Conservation (phyloP, 2,797 vertebrate genomes). For the Eospalax fontanierii region DNA sequence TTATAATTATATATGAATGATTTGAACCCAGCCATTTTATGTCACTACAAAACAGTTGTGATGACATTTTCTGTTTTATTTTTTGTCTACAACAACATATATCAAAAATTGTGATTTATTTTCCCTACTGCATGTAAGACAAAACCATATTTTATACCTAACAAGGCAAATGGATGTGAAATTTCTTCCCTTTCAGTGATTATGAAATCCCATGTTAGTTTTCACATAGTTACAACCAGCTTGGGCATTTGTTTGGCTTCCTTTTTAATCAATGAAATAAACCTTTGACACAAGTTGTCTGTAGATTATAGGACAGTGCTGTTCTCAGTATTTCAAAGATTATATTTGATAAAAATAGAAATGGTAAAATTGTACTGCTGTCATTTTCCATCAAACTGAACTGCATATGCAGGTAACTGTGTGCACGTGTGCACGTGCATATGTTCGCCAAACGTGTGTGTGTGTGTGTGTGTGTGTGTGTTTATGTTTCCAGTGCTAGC, state of each 20-base stretch:
- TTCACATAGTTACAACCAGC: neutral
- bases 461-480: no score
- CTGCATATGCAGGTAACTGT: no score
- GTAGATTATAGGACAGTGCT: neutral
- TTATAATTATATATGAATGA: neutral
- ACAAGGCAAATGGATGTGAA: neutral
- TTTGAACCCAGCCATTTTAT: neutral
- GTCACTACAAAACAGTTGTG: neutral
- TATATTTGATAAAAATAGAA: neutral
- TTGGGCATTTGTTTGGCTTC: neutral
- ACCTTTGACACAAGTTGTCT: neutral
- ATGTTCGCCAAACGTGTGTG: no score
- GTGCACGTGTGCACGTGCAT: no score
- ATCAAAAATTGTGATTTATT: neutral
- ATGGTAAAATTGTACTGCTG: neutral
- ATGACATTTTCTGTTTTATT: neutral
- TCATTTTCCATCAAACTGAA: neutral
- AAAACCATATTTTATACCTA: neutral
- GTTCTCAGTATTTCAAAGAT: neutral
- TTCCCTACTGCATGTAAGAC: neutral
- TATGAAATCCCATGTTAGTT: neutral
- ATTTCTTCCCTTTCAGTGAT: neutral
- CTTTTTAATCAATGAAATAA: neutral
- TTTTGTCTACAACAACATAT: neutral
- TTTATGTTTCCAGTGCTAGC: neutral